Evolutionary conservation across 2,888 invertebrate genomes (phyloP), one percentile per base, ranked within the genome.

Genomic region (Artemia sp.): DNA sequence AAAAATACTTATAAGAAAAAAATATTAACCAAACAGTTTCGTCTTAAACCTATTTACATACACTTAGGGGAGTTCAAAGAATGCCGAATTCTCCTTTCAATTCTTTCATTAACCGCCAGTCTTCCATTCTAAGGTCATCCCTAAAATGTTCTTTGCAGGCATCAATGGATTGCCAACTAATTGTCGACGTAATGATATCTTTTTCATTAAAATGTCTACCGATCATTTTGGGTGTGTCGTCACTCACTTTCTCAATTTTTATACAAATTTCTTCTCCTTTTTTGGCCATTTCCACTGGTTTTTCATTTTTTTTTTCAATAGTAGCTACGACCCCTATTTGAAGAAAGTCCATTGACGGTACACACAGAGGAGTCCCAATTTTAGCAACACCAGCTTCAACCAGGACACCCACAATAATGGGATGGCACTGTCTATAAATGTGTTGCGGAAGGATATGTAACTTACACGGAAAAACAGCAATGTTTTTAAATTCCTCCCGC

Each of bases 141-240:
- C 98, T 85, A 86, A 98, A 99, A 81, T 96, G 94, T 76, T 96
- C 91, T 81, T 99, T 99, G 82, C 97, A 96, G 10, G 94, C 96
- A 81, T 99, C 97, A 78, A 99, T 99, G 73, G 95, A 95, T 77
- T 95, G 92, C 70, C 98, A 86, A 69, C 92, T 90, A 77, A 98
- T 96, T 94, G 90, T 95, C 83, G 96, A 96, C 77, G 95, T 85
- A 73, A 98, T 84, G 78, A 92, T 83, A 80, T 98, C 98, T 58
- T 88, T 92, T 76, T 92, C 89, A 77, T 96, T 96, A 81, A 99
- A 99, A 81, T 99, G 98, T 71, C 98, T 84, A 12, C 98, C 98
- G 79, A 88, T 94, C 89, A 99, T 89, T 82, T 97, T 97, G 67
- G 98, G 98, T 68, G 97, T 87, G 79, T 98, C 96, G n/a, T 97